phyloP scores from a whole-genome alignment of 2,797 vertebrate genomes.

The Diglossa cyanea region DNA sequence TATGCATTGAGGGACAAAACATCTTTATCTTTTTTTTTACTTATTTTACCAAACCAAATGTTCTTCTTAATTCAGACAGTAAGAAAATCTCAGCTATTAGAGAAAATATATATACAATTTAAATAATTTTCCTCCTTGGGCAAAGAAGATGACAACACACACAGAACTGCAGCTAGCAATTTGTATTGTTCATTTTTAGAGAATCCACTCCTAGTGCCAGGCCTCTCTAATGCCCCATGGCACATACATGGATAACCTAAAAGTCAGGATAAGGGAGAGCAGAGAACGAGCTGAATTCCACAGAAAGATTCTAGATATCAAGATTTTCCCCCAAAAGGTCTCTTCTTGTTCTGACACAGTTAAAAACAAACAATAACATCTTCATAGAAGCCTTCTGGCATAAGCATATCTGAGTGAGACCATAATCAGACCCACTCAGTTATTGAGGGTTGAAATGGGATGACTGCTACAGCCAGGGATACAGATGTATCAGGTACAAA shows the following conservation, averaged over 20 bases:
- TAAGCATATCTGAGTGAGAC: not conserved
- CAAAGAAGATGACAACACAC: not conserved
- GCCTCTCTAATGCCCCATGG: not conserved
- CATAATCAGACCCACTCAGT: not conserved
- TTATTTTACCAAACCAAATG: not conserved
- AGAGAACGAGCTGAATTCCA: not conserved
- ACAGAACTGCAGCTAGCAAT: not conserved
- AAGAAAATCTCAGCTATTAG: not conserved
- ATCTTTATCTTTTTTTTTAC: not conserved
- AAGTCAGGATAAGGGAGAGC: not conserved
- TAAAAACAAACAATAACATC: not conserved
- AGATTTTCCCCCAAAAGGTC: not conserved
- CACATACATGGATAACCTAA: not conserved
- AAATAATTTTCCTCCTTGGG: not conserved
- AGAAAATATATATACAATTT: not conserved
- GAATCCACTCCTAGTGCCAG: rapidly evolving
- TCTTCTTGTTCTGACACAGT: not conserved
- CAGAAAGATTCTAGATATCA: not conserved
- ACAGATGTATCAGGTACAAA: not conserved
- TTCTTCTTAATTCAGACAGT: not conserved
- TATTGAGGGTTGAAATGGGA: not conserved
- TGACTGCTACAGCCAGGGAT: not conserved
- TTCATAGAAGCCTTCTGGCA: not conserved
- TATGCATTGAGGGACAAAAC: slow-evolving; percentile 27
- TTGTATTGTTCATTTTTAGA: not conserved